Base-by-base conservation (phyloP, 2,888 invertebrate genomes). In the Drosophila borborema region DNA sequence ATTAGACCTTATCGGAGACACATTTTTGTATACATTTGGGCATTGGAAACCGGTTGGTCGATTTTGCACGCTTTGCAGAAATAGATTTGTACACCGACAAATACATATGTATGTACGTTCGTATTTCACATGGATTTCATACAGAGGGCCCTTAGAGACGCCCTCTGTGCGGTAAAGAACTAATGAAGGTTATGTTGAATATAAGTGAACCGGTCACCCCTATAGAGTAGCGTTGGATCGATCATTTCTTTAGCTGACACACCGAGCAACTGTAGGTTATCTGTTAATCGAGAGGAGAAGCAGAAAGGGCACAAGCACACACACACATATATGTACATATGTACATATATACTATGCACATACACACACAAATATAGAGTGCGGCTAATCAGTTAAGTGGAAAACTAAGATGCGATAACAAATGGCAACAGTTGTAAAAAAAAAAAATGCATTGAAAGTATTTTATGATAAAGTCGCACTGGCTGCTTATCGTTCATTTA, bases 1-100 rank as follows among this genome's bases (percentile, higher is more conserved):
- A 72, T 72, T 80, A 72, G 61, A 28, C 10, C 64, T 77, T 80
- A 80, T 80, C 64, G 80, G 58, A 61, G 36, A 64, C 45, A 45
- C 45, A 41, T 54, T 74, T 77, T 77, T 45, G 38, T 43, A 38
- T 59, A 45, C 43, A 36, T 66, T 71, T 75, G 38, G 41, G 71
- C 51, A 28, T 34, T 28, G 16, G 58, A 71, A 80, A 64, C 76
- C 64, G 59, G 80, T 64, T 64, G 38, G 12, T 41, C 10, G n/a
- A 16, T 51, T 9, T 41, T 51, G 62, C 60, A 65, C 43, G 31
- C 36, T 60, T 31, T 55, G 75, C 65, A 74, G 51, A 75, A 77
- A 75, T 59, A 77, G 66, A 58, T 54, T 45, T 46, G 34, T 54
- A 43, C 16, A 18, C 23, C 28, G 6, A 48, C 3, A 14, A 2